A percentile compares a stretch with the other conserved stretches of the same genome.
phyloP scores from a whole-genome alignment of 2,797 vertebrate species.

The Spheniscus humboldti region DNA sequence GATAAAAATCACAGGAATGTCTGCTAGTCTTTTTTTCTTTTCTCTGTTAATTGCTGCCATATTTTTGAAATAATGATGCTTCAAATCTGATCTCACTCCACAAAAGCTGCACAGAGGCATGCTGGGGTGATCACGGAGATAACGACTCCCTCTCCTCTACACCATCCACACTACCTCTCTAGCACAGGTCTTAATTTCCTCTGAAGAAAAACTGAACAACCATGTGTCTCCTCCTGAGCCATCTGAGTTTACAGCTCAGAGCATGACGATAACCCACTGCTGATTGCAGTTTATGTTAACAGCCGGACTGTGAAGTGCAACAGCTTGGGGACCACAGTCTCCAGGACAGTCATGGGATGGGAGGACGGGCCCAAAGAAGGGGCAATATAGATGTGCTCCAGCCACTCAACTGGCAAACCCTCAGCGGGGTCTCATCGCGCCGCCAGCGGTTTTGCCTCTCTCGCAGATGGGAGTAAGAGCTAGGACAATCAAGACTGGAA shows the following conservation, averaged over 20 bases:
- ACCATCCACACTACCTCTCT: background rate
- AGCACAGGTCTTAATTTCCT: background rate
- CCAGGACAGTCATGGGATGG: background rate
- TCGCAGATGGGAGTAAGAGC: background rate
- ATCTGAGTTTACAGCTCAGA: background rate
- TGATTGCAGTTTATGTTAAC: background rate
- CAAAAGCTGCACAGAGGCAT: background rate
- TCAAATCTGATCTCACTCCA: accelerated
- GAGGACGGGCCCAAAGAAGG: background rate
- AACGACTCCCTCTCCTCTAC: background rate
- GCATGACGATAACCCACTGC: background rate
- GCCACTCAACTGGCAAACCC: background rate
- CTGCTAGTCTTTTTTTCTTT: background rate
- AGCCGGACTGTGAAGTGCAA: background rate
- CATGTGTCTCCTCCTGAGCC: accelerated
- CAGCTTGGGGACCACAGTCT: background rate
- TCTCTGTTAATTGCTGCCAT: background rate
- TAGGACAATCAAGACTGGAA: background rate
- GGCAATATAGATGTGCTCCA: background rate
- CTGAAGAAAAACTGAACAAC: background rate
- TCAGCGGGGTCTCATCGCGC: background rate
- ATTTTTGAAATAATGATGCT: background rate
- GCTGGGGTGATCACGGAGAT: background rate
- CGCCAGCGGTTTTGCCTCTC: background rate
- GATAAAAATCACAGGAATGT: background rate